Percentiles rank a stretch among this genome's conserved stretches.
Evolutionary conservation across 2,797 vertebrate species (phyloP).

Genomic region (Bradypodion pumilum): DNA sequence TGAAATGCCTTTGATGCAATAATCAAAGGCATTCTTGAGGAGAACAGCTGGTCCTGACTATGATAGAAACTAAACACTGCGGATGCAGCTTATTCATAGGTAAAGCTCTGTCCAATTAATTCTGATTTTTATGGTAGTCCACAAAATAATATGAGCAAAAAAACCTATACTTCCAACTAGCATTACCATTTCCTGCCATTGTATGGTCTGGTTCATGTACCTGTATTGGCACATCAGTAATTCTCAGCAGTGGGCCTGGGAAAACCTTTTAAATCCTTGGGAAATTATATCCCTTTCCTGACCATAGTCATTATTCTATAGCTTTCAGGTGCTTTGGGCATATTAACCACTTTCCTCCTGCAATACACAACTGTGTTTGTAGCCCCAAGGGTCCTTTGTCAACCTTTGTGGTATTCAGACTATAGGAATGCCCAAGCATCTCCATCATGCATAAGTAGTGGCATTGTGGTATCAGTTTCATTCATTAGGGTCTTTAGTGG

Average conservation of each 20-base stretch:
- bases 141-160: not conserved
- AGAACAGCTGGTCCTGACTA: constrained; percentile 8
- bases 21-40: constrained; percentile 33
- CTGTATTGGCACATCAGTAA: not conserved
- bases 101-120: constrained; percentile 28
- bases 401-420: not conserved
- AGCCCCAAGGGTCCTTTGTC: not conserved
- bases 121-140: constrained; percentile 23
- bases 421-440: not conserved
- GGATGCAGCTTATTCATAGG: constrained; percentile 36
- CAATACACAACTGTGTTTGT: not conserved
- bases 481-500: not conserved
- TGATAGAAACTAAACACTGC: constrained; percentile 37
- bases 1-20: constrained; percentile 11
- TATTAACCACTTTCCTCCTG: not conserved
- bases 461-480: not conserved
- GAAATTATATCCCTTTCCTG: no score
- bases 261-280: no score
- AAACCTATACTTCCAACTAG: not conserved
- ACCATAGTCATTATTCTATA: not conserved
- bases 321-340: not conserved
- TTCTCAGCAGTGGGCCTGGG: not conserved
- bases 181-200: not conserved
- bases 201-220: no score
- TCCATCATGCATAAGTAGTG: not conserved